Conservation (phyloP, 2,113 vertebrate genomes). For the Ageneiosus marmoratus region DNA sequence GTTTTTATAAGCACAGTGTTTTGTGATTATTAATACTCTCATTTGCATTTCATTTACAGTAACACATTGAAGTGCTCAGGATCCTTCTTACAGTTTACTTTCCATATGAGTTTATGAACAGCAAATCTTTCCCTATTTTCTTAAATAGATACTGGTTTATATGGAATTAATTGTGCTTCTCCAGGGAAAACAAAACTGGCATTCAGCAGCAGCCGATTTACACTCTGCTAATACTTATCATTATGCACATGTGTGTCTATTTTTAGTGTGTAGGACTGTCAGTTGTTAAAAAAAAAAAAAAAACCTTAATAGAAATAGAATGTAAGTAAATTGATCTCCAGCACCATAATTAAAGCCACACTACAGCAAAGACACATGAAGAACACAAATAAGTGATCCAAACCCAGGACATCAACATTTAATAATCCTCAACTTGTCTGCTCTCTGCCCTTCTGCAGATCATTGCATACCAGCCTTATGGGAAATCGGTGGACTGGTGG, state of each 20-base stretch:
- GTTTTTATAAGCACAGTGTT: neutral
- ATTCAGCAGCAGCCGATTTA: constrained; percentile 5
- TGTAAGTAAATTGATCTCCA: neutral
- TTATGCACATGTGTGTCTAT: constrained; percentile 24
- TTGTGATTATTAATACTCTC: neutral
- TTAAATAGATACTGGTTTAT: neutral
- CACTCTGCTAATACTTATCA: constrained; percentile 13
- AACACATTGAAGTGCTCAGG: neutral
- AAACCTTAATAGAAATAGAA: constrained; percentile 31
- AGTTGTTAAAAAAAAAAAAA: neutral
- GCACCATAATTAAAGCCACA: neutral
- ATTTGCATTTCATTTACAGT: neutral
- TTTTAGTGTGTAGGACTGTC: constrained; percentile 9
- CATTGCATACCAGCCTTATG: constrained; percentile 96
- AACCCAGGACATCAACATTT: neutral
- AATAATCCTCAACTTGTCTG: neutral
- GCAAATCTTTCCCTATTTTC: neutral
- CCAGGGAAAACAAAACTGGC: neutral
- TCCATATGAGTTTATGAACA: neutral
- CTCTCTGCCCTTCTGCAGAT: constrained; percentile 74
- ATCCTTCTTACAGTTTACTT: neutral
- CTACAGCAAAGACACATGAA: neutral
- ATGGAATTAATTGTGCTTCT: neutral
- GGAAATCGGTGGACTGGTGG: constrained; percentile 98
- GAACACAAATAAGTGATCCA: neutral